These are phyloP conservation scores for Tachysurus fulvidraco DNA, from an alignment of 2,113 vertebrate species.

Conservation along the genomic window DNA sequence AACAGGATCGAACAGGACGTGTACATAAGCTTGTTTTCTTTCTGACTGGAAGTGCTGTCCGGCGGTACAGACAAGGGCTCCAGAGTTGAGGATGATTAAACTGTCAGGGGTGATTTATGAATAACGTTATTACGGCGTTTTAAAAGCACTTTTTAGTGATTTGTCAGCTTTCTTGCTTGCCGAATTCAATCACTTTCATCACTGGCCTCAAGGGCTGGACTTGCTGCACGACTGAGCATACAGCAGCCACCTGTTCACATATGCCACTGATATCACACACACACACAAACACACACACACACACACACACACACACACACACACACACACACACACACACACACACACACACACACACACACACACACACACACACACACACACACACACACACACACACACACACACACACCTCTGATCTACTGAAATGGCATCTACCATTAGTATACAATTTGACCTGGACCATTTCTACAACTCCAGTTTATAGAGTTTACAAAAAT, in stretches of 20 bases:
- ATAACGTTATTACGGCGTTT: constrained; percentile 62
- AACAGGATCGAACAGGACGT: constrained; percentile 31
- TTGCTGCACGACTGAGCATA: constrained; percentile 57
- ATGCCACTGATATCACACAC: constrained; percentile 37
- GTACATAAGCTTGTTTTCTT: constrained; percentile 51
- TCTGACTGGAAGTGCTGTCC: constrained; percentile 47
- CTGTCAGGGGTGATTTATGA: constrained; percentile 74
- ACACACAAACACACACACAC: constrained; percentile 17
- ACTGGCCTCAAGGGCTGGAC: constrained; percentile 57
- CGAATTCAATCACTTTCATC: constrained; percentile 73
- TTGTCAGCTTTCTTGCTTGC: constrained; percentile 69
- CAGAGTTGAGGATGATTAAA: constrained; percentile 72
- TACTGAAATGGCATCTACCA: neutral
- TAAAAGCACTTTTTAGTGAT: constrained; percentile 67
- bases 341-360: constrained; percentile 19
- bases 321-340: constrained; percentile 14
- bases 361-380: constrained; percentile 22
- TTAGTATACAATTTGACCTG: neutral
- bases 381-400: constrained; percentile 22
- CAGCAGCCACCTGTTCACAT: constrained; percentile 51
- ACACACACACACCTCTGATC: neutral
- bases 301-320: constrained; percentile 13
- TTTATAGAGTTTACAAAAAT: neutral
- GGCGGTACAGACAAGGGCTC: constrained; percentile 56
- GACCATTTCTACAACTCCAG: neutral